phyloP scores from a whole-genome alignment of 2,797 vertebrate genomes.

The Anguilla megastoma region DNA sequence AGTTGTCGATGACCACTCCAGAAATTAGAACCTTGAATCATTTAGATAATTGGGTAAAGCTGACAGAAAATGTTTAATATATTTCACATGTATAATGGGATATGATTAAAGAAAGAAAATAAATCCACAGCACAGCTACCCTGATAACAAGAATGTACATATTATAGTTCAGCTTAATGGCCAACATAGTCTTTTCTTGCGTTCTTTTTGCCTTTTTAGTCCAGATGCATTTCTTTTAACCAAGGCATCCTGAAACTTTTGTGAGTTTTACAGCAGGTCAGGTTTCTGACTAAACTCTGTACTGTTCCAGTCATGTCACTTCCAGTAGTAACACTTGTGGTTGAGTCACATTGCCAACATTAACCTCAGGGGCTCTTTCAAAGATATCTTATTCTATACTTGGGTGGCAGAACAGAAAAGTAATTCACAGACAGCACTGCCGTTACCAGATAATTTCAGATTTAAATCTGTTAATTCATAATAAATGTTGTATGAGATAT shows the following conservation, averaged over 20 bases:
- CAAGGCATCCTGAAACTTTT: background rate
- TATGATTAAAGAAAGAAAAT: background rate
- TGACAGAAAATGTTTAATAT: background rate
- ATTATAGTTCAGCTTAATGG: too few species aligned
- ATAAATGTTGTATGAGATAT: background rate
- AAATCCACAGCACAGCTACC: background rate
- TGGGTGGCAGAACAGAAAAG: background rate
- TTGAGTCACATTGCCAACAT: background rate
- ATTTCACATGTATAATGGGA: too few species aligned
- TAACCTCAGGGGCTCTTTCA: background rate
- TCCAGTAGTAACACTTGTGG: background rate
- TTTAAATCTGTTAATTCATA: background rate
- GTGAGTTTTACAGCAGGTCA: background rate
- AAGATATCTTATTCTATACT: background rate
- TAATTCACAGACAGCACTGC: background rate
- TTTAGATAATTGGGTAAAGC: slow-evolving; percentile 19
- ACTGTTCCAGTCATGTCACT: background rate
- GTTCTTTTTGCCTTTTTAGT: too few species aligned
- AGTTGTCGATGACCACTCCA: slow-evolving; percentile 2
- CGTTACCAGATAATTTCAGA: background rate
- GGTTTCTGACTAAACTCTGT: background rate
- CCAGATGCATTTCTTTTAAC: background rate
- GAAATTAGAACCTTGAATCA: slow-evolving; percentile 1
- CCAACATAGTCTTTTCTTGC: too few species aligned
- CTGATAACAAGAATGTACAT: background rate